Conservation (phyloP, 1,140 invertebrate species). For the Parasteatoda tepidariorum region DNA sequence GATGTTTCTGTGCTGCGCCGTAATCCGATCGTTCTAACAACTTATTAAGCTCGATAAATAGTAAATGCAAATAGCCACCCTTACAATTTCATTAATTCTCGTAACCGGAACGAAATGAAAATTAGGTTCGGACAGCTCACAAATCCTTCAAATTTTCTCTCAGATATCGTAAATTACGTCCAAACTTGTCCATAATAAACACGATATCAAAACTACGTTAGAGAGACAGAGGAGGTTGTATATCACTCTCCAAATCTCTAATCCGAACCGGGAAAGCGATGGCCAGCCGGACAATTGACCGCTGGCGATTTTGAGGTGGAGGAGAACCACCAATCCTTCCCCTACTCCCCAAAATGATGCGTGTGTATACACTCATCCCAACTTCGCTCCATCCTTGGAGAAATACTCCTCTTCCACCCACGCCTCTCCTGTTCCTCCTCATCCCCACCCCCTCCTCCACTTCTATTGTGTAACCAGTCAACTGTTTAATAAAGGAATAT, state of each 20-base stretch:
- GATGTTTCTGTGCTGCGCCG: too few relatives aligned
- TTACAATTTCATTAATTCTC: neutral
- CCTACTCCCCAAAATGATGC: neutral
- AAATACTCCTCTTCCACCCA: neutral
- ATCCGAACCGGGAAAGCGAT: conserved; percentile 1
- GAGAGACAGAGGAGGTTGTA: neutral
- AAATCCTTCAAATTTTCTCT: neutral
- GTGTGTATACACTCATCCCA: neutral
- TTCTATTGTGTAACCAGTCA: conserved; percentile 49
- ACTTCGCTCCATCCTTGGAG: neutral
- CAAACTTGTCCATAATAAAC: neutral
- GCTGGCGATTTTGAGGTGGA: neutral
- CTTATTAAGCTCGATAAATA: neutral
- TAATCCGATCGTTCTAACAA: too few relatives aligned
- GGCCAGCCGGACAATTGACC: conserved; percentile 36
- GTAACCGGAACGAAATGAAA: neutral
- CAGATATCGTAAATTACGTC: neutral
- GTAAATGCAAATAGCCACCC: neutral
- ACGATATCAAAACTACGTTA: neutral
- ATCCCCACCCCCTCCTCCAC: neutral
- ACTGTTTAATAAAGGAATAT: conserved; percentile 59
- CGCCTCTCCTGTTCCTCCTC: neutral
- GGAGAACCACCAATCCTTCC: too few relatives aligned
- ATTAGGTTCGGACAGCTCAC: neutral
- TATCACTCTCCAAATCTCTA: neutral